Percentiles rank a stretch among this genome's conserved stretches.
Conservation (phyloP, 2,888 invertebrate genomes). For the Bembecia ichneumoniformis region DNA sequence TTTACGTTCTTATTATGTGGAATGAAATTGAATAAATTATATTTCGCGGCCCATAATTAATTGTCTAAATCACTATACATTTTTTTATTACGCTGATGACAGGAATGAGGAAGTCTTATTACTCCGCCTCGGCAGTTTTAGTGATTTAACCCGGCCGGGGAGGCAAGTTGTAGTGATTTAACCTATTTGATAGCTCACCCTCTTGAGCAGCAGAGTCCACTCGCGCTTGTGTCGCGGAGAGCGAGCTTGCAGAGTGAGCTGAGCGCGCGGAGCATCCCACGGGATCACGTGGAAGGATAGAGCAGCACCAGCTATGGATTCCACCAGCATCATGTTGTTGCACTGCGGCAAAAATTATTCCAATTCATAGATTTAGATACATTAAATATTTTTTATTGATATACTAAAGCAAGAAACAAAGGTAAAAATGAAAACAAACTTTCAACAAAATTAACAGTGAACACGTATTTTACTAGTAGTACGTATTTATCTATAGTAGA, state of each 20-base stretch:
- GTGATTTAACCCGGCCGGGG: background rate
- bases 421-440: slow-evolving; percentile 3
- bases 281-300: slow-evolving; percentile 97
- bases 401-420: background rate
- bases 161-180: background rate
- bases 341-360: slow-evolving; percentile 75
- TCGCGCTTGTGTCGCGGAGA: slow-evolving; percentile 89
- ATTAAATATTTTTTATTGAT: too few species aligned
- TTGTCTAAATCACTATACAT: too few species aligned
- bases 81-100: too few species aligned
- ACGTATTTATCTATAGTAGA: too few species aligned
- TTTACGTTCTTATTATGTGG: too few species aligned
- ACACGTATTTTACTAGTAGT: too few species aligned
- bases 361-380: background rate
- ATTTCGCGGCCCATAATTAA: too few species aligned
- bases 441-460: too few species aligned
- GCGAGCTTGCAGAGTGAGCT: slow-evolving; percentile 89
- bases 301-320: slow-evolving; percentile 94
- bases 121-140: too few species aligned
- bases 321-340: slow-evolving; percentile 97
- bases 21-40: too few species aligned
- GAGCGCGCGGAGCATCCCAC: slow-evolving; percentile 93
- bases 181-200: slow-evolving; percentile 41
- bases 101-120: too few species aligned
- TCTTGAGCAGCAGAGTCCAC: slow-evolving; percentile 70